Percentiles rank a stretch among this genome's conserved stretches.
These are phyloP conservation scores for Orchesellides sinensis DNA, from an alignment of 2,888 invertebrate species.

Conservation along the genomic window DNA sequence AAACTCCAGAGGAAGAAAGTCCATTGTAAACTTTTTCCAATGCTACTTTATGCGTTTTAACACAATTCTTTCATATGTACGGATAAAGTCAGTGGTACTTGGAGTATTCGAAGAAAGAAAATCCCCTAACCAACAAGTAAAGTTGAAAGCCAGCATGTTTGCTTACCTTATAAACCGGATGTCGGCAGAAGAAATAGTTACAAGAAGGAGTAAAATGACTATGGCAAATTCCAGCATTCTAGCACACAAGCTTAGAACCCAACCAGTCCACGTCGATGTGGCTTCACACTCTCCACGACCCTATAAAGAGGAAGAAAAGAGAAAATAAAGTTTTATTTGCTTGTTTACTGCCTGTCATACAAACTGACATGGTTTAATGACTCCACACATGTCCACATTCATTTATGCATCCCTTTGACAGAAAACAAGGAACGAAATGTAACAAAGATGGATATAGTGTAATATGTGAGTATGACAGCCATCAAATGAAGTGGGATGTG, in stretches of 20 bases:
- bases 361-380: constrained; percentile 58
- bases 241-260: constrained; percentile 75
- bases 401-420: constrained; percentile 8
- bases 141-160: constrained; percentile 7
- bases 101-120: background rate
- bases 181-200: constrained; percentile 75
- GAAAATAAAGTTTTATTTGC: constrained; percentile 58
- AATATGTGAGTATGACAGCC: background rate
- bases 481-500: constrained; percentile 11
- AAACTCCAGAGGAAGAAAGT: constrained; percentile 57
- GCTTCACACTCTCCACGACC: constrained; percentile 75
- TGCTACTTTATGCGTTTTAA: constrained; percentile 3
- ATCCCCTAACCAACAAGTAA: no score
- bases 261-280: constrained; percentile 74
- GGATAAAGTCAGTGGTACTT: constrained; percentile 13
- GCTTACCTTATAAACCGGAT: constrained; percentile 75
- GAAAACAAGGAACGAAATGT: constrained; percentile 14
- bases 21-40: constrained; percentile 50
- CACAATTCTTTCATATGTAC: background rate
- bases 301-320: constrained; percentile 55
- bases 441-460: no score
- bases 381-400: constrained; percentile 52
- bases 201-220: constrained; percentile 75
- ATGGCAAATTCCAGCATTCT: constrained; percentile 75
- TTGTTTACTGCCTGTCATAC: constrained; percentile 59